Evolutionary conservation across 2,888 invertebrate genomes (phyloP).

Genomic region (Amphipyra tragopoginis): DNA sequence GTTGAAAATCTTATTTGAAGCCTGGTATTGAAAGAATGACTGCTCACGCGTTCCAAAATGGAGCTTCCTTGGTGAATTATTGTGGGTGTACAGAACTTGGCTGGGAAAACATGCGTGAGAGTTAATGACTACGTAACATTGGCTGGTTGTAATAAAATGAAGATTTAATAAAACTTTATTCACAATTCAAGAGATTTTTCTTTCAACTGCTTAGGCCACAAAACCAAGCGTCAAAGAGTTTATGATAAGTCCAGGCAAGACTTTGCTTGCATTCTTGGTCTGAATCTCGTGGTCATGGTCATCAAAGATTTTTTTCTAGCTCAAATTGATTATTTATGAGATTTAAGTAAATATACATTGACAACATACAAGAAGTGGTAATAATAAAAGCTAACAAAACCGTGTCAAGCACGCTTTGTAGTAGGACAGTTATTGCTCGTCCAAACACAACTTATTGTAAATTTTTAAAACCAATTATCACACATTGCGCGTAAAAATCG

Average conservation of each 20-base stretch:
- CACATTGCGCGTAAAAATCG: conserved; percentile 12
- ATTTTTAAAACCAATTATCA: conserved; percentile 38
- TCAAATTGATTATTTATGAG: conserved; percentile 1
- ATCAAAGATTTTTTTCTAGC: neutral
- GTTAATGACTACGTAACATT: neutral
- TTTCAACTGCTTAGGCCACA: too few species aligned
- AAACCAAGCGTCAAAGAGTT: too few species aligned
- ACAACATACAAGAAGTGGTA: conserved; percentile 17
- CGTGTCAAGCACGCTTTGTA: conserved; percentile 43
- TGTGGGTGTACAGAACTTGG: too few species aligned
- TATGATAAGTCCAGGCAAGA: too few species aligned
- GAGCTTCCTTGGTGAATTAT: too few species aligned
- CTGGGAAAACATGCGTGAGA: too few species aligned
- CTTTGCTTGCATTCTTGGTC: too few species aligned
- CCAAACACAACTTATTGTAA: conserved; percentile 16
- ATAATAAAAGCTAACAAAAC: conserved; percentile 30
- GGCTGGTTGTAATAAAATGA: neutral
- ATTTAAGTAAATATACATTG: conserved; percentile 7
- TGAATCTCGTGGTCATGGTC: too few species aligned
- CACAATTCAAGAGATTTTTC: too few species aligned
- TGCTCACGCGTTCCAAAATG: too few species aligned
- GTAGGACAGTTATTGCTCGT: conserved; percentile 18
- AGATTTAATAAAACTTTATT: neutral
- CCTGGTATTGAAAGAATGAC: too few species aligned
- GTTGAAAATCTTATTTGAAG: too few species aligned